Evolutionary conservation across 2,113 vertebrate species (phyloP).

Genomic region (Meleagris gallopavo): DNA sequence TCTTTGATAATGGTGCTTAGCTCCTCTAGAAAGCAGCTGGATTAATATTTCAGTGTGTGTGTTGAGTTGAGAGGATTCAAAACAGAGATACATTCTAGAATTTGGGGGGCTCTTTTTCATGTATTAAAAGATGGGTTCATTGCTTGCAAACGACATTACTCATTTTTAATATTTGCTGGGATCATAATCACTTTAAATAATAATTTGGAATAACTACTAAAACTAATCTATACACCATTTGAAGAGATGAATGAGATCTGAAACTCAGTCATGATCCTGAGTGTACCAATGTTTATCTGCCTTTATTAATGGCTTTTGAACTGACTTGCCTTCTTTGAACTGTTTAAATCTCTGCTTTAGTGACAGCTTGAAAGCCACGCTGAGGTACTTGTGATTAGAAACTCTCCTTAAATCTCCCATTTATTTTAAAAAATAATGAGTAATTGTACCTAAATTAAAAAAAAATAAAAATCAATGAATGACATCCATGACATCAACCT

Average conservation of each 20-base stretch:
- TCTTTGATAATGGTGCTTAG: not conserved
- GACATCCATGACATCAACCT: not conserved
- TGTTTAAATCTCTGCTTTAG: not conserved
- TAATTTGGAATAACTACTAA: not conserved
- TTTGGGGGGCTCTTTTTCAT: not conserved
- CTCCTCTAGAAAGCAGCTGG: not conserved
- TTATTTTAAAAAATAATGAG: not conserved
- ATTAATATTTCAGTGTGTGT: not conserved
- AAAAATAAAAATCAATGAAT: not conserved
- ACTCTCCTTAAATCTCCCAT: not conserved
- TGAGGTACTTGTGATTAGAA: not conserved
- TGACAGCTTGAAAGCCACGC: not conserved
- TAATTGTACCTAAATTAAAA: not conserved
- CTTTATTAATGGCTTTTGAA: not conserved
- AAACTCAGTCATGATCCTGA: not conserved
- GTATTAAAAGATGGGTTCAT: not conserved
- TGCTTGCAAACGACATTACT: not conserved
- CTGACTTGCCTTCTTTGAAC: not conserved
- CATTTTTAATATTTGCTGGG: not conserved
- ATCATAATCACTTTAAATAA: not conserved
- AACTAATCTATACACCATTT: not conserved
- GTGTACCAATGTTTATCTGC: accelerated
- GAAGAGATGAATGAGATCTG: not conserved
- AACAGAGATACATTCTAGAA: not conserved
- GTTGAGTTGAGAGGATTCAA: not conserved